Percentiles rank a stretch among this genome's conserved stretches.
Evolutionary conservation across 2,113 vertebrate genomes (phyloP).

Genomic region (Pseudorhombus dupliciocellatus): DNA sequence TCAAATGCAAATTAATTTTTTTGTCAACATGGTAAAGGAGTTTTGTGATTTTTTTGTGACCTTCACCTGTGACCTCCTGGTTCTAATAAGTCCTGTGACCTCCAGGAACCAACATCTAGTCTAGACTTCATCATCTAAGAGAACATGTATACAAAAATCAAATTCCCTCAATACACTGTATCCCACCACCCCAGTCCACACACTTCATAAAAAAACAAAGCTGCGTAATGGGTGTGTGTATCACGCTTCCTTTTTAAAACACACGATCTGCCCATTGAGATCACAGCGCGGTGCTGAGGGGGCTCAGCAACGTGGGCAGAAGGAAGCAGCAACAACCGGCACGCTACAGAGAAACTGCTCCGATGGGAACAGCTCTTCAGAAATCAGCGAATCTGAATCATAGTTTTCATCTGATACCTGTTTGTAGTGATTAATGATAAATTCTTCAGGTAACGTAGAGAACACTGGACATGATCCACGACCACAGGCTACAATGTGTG

Average conservation of each 20-base stretch:
- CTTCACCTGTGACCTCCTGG: too few species aligned
- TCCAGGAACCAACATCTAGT: too few species aligned
- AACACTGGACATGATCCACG: constrained; percentile 4
- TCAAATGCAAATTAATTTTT: too few species aligned
- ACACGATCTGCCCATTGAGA: constrained; percentile 13
- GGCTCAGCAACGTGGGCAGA: background rate
- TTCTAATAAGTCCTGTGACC: too few species aligned
- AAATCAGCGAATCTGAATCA: background rate
- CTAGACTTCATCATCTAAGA: too few species aligned
- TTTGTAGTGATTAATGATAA: background rate
- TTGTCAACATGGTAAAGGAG: too few species aligned
- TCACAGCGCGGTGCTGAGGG: background rate
- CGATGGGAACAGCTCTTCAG: background rate
- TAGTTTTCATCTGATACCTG: background rate
- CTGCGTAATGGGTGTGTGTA: background rate
- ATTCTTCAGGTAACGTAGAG: constrained; percentile 4
- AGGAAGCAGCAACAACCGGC: background rate
- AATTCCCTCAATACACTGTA: too few species aligned
- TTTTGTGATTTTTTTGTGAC: too few species aligned
- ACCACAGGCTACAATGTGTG: constrained; percentile 25
- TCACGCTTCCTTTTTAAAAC: background rate
- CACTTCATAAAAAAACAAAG: too few species aligned
- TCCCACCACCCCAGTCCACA: too few species aligned
- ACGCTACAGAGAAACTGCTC: background rate
- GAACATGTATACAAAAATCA: too few species aligned